Evolutionary conservation across 2,888 invertebrate species (phyloP).

Genomic region (Lathronympha strigana): DNA sequence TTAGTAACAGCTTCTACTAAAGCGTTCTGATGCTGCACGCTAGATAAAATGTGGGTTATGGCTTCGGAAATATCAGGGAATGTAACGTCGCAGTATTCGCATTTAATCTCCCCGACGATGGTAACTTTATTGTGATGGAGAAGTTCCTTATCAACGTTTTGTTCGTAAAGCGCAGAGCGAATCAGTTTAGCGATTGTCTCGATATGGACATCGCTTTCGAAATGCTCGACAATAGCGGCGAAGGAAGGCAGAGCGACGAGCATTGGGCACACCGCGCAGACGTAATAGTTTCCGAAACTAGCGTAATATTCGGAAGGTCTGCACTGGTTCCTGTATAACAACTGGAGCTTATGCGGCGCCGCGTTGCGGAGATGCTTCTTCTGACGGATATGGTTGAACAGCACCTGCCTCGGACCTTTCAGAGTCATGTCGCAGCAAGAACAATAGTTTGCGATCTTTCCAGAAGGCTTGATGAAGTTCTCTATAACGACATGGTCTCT

Average conservation of each 20-base stretch:
- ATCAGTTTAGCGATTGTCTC: constrained; percentile 68
- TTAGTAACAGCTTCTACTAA: constrained; percentile 58
- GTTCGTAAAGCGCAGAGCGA: constrained; percentile 62
- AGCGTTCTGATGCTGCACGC: constrained; percentile 64
- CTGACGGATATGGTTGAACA: constrained; percentile 79
- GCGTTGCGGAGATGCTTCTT: constrained; percentile 79
- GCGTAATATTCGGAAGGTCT: constrained; percentile 76
- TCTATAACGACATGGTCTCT: constrained; percentile 76
- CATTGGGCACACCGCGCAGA: constrained; percentile 70
- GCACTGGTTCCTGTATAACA: constrained; percentile 73
- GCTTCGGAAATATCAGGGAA: constrained; percentile 61
- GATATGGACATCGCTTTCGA: constrained; percentile 68
- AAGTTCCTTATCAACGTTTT: constrained; percentile 57
- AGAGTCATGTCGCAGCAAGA: constrained; percentile 77
- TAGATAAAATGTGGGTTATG: constrained; percentile 63
- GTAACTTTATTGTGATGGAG: constrained; percentile 59
- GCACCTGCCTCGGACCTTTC: constrained; percentile 75
- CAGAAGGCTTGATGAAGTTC: constrained; percentile 76
- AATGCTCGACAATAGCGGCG: constrained; percentile 73
- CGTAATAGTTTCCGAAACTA: constrained; percentile 76
- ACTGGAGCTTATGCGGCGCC: constrained; percentile 68
- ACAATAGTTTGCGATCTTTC: constrained; percentile 75
- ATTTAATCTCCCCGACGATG: constrained; percentile 54
- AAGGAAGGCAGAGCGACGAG: constrained; percentile 72
- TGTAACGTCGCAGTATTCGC: constrained; percentile 61